Conservation (phyloP, 2,797 vertebrate genomes). For the Siniperca scherzeri region DNA sequence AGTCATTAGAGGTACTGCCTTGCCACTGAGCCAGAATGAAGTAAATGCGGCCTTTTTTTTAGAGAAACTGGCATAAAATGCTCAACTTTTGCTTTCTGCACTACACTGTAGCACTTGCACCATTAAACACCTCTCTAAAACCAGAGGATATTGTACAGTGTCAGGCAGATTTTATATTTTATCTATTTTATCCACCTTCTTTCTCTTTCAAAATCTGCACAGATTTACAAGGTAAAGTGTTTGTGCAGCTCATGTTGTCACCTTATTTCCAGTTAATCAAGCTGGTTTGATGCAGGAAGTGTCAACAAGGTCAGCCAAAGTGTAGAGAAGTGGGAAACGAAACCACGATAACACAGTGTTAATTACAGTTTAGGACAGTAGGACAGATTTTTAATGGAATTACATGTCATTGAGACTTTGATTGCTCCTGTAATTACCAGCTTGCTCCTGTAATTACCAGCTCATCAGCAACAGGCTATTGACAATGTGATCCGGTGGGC, state of each 20-base stretch:
- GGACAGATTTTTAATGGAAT: slow-evolving; percentile 75
- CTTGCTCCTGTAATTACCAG: slow-evolving; percentile 72
- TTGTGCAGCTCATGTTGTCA: slow-evolving; percentile 11
- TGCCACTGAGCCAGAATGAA: slow-evolving; percentile 32
- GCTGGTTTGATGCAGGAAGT: slow-evolving; percentile 30
- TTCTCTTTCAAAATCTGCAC: slow-evolving; percentile 1
- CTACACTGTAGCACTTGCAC: neutral
- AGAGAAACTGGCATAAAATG: slow-evolving; percentile 30
- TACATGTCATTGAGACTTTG: slow-evolving; percentile 78
- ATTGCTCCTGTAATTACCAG: slow-evolving; percentile 75
- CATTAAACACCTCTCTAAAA: slow-evolving; percentile 22
- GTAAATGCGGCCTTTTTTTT: slow-evolving; percentile 28
- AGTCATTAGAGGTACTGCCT: slow-evolving; percentile 57
- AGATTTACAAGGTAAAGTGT: slow-evolving; percentile 19
- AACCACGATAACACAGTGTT: slow-evolving; percentile 65
- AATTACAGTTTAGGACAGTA: slow-evolving; percentile 66
- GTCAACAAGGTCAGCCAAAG: slow-evolving; percentile 53
- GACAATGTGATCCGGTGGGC: slow-evolving; percentile 65
- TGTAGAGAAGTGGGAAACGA: slow-evolving; percentile 47
- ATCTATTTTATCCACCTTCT: neutral
- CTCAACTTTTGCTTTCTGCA: slow-evolving; percentile 17
- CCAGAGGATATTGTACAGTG: neutral
- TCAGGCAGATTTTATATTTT: slow-evolving; percentile 6
- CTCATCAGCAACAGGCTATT: slow-evolving; percentile 70
- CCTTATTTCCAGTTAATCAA: slow-evolving; percentile 33